Evolutionary conservation across 2,113 vertebrate species (phyloP).

Genomic region (Myrmophylax atrothorax): DNA sequence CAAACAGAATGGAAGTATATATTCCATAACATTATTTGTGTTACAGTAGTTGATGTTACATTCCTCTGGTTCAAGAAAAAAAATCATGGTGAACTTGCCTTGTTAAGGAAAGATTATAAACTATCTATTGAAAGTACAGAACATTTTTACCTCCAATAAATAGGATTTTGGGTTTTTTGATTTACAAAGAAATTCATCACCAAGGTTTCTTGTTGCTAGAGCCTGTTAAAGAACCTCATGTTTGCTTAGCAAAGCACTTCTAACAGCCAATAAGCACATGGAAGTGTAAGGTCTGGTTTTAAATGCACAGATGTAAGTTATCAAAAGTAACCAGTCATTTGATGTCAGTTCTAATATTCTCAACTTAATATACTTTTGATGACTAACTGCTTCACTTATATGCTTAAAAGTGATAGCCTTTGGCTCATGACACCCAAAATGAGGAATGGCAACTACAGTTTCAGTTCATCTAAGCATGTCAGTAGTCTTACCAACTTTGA

Average conservation of each 20-base stretch:
- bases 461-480: not conserved
- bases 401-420: not conserved
- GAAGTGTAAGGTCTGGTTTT: not conserved
- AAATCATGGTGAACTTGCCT: not conserved
- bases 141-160: not conserved
- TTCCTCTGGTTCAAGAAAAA: not conserved
- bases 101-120: not conserved
- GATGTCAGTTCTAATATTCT: not conserved
- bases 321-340: conserved; percentile 18
- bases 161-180: not conserved
- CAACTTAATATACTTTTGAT: not conserved
- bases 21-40: not conserved
- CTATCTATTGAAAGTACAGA: not conserved
- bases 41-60: not conserved
- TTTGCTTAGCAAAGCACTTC: not conserved
- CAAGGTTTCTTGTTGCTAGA: not conserved
- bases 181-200: not conserved
- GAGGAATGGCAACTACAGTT: not conserved
- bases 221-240: not conserved
- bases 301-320: not conserved
- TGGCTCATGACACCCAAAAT: not conserved
- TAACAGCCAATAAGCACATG: not conserved
- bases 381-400: not conserved
- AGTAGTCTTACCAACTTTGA: not conserved
- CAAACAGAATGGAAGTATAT: not conserved